These are phyloP conservation scores for Vombatus ursinus DNA, from an alignment of 2,113 vertebrate species.

Conservation along the genomic window DNA sequence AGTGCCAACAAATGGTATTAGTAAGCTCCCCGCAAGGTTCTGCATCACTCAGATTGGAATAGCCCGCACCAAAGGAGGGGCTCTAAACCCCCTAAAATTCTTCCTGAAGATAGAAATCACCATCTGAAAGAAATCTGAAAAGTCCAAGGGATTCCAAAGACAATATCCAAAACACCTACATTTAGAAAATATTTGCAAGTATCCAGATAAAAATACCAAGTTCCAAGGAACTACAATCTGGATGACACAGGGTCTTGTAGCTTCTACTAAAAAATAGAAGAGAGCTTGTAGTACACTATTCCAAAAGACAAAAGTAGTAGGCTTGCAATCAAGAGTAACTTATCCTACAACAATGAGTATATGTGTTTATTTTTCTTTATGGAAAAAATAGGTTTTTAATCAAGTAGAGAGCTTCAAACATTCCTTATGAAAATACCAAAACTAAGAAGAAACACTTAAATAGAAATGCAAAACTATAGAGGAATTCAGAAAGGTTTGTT, in stretches of 20 bases:
- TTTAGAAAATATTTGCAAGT: background rate
- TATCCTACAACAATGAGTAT: background rate
- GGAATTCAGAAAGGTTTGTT: background rate
- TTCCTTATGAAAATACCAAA: background rate
- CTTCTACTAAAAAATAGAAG: background rate
- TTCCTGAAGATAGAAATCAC: background rate
- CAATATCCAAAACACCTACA: background rate
- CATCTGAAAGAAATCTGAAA: background rate
- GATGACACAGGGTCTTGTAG: background rate
- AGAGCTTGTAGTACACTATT: background rate
- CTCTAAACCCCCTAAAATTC: background rate
- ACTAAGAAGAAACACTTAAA: background rate
- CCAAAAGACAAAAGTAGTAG: background rate
- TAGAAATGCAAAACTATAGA: background rate
- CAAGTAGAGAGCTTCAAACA: background rate
- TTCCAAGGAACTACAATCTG: background rate
- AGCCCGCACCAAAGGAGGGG: background rate
- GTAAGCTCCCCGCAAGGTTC: background rate
- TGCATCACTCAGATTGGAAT: background rate
- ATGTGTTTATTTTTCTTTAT: too few relatives aligned
- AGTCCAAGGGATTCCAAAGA: background rate
- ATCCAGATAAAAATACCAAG: background rate
- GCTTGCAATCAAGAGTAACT: background rate
- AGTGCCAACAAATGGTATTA: background rate
- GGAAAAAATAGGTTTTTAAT: background rate